A percentile compares a stretch with the other conserved stretches of the same genome.
These are phyloP conservation scores for Pelecanus crispus DNA, from an alignment of 2,113 vertebrate genomes.

Conservation along the genomic window DNA sequence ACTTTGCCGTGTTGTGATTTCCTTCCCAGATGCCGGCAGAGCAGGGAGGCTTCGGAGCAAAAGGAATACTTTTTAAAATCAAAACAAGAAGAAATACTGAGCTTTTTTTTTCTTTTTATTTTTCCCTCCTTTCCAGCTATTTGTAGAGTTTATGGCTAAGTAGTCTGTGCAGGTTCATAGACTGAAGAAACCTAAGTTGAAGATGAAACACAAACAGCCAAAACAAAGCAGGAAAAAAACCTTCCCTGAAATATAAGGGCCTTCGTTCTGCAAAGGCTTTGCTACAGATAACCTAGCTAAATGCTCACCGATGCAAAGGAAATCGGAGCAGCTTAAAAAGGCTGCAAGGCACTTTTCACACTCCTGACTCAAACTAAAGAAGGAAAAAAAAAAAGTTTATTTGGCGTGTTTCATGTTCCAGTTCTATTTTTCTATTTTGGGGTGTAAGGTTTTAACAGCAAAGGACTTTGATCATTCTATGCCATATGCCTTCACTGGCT, in stretches of 20 bases:
- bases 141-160: slow-evolving; percentile 66
- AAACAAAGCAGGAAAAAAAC: slow-evolving; percentile 38
- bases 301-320: slow-evolving; percentile 8
- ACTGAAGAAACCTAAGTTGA: slow-evolving; percentile 69
- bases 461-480: slow-evolving; percentile 80
- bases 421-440: slow-evolving; percentile 85
- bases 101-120: not conserved
- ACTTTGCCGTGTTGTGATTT: slow-evolving; percentile 26
- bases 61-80: slow-evolving; percentile 36
- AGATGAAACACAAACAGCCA: slow-evolving; percentile 41
- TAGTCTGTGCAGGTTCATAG: slow-evolving; percentile 87
- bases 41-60: slow-evolving; percentile 6
- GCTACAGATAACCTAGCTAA: slow-evolving; percentile 35
- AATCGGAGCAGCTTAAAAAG: slow-evolving; percentile 41
- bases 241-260: not conserved
- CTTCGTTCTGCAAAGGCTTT: slow-evolving; percentile 32
- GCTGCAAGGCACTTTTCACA: slow-evolving; percentile 58
- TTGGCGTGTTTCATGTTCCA: slow-evolving; percentile 81
- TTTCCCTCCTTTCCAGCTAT: slow-evolving; percentile 52
- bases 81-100: not conserved
- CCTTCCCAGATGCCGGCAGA: not conserved
- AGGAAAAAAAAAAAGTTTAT: slow-evolving; percentile 62
- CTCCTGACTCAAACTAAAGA: slow-evolving; percentile 64
- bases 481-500: slow-evolving; percentile 85
- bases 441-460: slow-evolving; percentile 70